Evolutionary conservation across 2,888 invertebrate species (phyloP), one percentile per base, ranked within the genome.

Genomic region (Andrena chrysosceles): DNA sequence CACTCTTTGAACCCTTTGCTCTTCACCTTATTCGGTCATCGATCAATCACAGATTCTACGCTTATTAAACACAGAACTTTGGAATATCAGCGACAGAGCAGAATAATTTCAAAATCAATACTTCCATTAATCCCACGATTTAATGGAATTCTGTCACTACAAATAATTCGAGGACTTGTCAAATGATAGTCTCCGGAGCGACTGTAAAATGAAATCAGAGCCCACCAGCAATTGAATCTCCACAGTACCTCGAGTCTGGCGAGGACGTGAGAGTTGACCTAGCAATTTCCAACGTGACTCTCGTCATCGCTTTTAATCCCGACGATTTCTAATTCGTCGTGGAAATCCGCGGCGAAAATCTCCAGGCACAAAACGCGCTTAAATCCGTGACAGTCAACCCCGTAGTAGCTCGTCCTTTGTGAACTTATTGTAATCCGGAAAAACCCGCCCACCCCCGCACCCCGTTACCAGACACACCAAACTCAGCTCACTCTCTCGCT

Each of bases 351-450:
- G 56, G 69, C 13, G 67, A 73, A 78, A 84, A 77, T 59, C 56
- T 16, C 59, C 42, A 3, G 48, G 63, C 63, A 42, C 74, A 74
- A 81, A 81, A 78, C 81, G 63, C 73, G 42, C 67, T 78, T 73
- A 73, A 81, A 76, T 42, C 62, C 48, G 10, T 23, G 59, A 26
- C 71, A 68, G 64, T 68, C 68, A 77, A 79, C 62, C 68, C 56
- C 54, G 73, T 62, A 75, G 56, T 78, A 69, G 59, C 63, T 82
- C 23, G 49, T 56, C 67, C 76, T 56, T 68, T 59, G 64, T 26
- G 68, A 83, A 85, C 75, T 85, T 86, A 83, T 79, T 74, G 80
- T 80, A 77, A 77, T 77, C 76, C 66, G 54, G 60, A 59, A 77
- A 77, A 70, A 62, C 56, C 52, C 26, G n/a, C 35, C 29, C 66